Evolutionary conservation across 2,797 vertebrate species (phyloP).

Genomic region (Avahi laniger): DNA sequence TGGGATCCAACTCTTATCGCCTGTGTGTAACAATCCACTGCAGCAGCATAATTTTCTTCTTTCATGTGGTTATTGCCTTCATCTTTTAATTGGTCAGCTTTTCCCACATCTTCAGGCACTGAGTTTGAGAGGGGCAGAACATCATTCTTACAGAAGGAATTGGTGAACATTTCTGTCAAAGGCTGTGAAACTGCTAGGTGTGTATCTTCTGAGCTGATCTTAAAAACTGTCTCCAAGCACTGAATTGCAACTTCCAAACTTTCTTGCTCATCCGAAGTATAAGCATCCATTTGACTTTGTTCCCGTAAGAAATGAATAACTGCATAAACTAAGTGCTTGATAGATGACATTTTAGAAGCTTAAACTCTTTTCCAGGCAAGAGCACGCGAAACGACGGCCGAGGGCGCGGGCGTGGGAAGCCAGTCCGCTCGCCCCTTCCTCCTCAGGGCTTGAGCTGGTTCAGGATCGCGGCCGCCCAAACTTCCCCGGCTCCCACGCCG

Average conservation of each 20-base stretch:
- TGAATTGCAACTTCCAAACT: slow-evolving; percentile 99
- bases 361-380: slow-evolving; percentile 53
- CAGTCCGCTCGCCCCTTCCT: not conserved
- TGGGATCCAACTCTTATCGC: slow-evolving; percentile 95
- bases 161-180: slow-evolving; percentile 94
- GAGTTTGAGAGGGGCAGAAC: slow-evolving; percentile 88
- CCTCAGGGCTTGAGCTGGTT: not conserved
- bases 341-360: slow-evolving; percentile 91
- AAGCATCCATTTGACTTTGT: slow-evolving; percentile 93
- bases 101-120: slow-evolving; percentile 90
- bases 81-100: slow-evolving; percentile 97
- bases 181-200: slow-evolving; percentile 92
- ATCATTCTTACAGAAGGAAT: slow-evolving; percentile 94
- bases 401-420: not conserved
- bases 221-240: slow-evolving; percentile 98
- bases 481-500: not conserved
- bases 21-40: slow-evolving; percentile 95
- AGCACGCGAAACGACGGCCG: slow-evolving; percentile 2
- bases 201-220: slow-evolving; percentile 93
- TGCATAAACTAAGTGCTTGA: slow-evolving; percentile 95
- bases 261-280: slow-evolving; percentile 97
- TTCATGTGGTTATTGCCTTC: slow-evolving; percentile 99
- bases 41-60: slow-evolving; percentile 95
- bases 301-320: slow-evolving; percentile 97
- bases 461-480: not conserved